phyloP scores from a whole-genome alignment of 2,888 invertebrate genomes.

The Ichneumon xanthorius region DNA sequence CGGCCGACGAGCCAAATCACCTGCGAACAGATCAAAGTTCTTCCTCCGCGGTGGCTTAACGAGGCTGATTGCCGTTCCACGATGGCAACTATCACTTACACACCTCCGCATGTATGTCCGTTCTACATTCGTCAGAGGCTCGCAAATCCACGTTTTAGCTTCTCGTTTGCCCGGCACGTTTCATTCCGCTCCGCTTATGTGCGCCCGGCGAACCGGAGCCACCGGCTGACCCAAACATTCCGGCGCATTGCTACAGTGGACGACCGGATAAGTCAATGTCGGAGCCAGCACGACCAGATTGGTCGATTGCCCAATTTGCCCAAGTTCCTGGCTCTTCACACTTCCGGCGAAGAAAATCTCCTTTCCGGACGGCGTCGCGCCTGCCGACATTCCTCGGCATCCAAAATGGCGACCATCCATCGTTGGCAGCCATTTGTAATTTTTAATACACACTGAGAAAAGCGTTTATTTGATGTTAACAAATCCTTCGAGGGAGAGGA shows the following conservation, averaged over 20 bases:
- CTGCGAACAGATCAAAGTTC: constrained; percentile 25
- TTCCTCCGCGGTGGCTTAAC: constrained; percentile 21
- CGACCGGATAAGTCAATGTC: too few relatives aligned
- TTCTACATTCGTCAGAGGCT: constrained; percentile 30
- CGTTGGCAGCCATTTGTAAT: too few relatives aligned
- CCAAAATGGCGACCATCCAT: too few relatives aligned
- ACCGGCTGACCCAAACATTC: constrained; percentile 35
- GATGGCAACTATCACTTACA: constrained; percentile 29
- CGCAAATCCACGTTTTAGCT: constrained; percentile 44
- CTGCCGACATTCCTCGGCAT: too few relatives aligned
- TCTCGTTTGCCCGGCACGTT: constrained; percentile 60
- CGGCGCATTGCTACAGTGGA: not conserved
- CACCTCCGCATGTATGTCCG: not conserved
- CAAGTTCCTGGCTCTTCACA: too few relatives aligned
- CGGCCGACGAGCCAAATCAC: constrained; percentile 1
- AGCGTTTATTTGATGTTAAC: too few relatives aligned
- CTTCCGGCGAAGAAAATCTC: too few relatives aligned
- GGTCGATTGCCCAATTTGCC: too few relatives aligned
- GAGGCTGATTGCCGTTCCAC: constrained; percentile 56
- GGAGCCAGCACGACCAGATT: too few relatives aligned
- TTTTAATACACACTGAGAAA: too few relatives aligned
- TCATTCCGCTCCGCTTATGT: constrained; percentile 61
- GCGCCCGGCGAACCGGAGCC: constrained; percentile 48
- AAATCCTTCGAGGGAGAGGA: too few relatives aligned
- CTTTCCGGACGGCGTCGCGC: too few relatives aligned